Conservation (phyloP, 2,113 vertebrate genomes). For the Pholis gunnellus region DNA sequence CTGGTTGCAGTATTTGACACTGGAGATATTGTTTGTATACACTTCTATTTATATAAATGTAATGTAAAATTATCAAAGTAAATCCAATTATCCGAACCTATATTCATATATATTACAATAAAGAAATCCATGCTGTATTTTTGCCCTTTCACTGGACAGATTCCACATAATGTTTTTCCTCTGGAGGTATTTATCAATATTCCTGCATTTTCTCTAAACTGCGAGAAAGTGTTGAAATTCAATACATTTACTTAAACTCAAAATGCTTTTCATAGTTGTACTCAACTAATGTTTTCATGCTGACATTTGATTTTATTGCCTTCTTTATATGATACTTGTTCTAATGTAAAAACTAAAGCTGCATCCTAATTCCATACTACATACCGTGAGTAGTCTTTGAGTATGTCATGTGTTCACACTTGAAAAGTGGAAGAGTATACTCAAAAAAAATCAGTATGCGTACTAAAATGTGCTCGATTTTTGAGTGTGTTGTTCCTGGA, state of each 20-base stretch:
- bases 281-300: not conserved
- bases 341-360: not conserved
- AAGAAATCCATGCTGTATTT: not conserved
- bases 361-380: too few relatives aligned
- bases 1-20: not conserved
- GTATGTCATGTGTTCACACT: not conserved
- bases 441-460: not conserved
- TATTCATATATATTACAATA: not conserved
- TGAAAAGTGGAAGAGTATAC: not conserved
- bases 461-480: not conserved
- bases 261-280: conserved; percentile 9
- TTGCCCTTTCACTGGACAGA: not conserved
- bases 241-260: not conserved
- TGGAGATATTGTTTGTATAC: not conserved
- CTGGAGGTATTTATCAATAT: not conserved
- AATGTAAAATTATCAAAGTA: conserved; percentile 1
- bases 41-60: not conserved
- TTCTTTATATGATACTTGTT: not conserved
- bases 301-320: not conserved
- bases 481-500: conserved; percentile 1
- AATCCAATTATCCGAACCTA: not conserved
- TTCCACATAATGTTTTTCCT: not conserved
- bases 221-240: accelerated
- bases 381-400: not conserved
- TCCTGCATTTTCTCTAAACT: not conserved